These are phyloP conservation scores for Cyclophora punctaria DNA, from an alignment of 2,888 invertebrate species.

Conservation along the genomic window DNA sequence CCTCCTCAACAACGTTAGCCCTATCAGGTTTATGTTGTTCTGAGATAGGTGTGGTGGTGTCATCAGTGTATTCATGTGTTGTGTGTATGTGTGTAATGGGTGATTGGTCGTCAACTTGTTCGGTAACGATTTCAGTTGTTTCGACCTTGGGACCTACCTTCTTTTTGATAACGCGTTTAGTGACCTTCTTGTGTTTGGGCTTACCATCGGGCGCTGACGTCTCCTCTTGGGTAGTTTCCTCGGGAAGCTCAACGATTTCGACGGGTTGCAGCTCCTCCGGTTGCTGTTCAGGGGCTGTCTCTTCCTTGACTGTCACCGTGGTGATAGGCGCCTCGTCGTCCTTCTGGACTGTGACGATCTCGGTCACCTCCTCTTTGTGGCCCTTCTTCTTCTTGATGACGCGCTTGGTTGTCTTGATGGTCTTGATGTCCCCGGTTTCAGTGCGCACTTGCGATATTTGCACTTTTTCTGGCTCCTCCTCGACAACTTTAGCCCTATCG, in stretches of 20 bases:
- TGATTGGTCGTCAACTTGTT: constrained; percentile 36
- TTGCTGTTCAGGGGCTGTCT: constrained; percentile 28
- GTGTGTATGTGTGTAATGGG: constrained; percentile 19
- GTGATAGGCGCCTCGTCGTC: constrained; percentile 32
- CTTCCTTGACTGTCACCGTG: constrained; percentile 35
- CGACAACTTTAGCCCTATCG: constrained; percentile 27
- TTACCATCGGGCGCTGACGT: constrained; percentile 13
- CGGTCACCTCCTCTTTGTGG: constrained; percentile 15
- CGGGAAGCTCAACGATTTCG: constrained; percentile 8
- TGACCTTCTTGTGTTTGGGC: constrained; percentile 18
- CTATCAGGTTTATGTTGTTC: constrained; percentile 21
- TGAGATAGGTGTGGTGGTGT: constrained; percentile 14
- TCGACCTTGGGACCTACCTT: constrained; percentile 37
- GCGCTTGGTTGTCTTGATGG: constrained; percentile 32
- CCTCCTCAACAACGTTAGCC: constrained; percentile 13
- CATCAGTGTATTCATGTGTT: constrained; percentile 31
- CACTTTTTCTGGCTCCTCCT: constrained; percentile 12
- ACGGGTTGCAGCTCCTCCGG: constrained; percentile 25
- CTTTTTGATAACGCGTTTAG: constrained; percentile 30
- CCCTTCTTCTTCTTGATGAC: constrained; percentile 29
- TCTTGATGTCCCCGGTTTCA: constrained; percentile 30
- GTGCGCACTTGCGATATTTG: constrained; percentile 41
- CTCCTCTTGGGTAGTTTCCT: constrained; percentile 7
- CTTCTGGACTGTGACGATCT: constrained; percentile 37
- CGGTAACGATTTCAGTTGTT: constrained; percentile 34